Evolutionary conservation across 1,140 invertebrate species (phyloP), one percentile per base, ranked within the genome.

Genomic region (Sarcophaga peregrina): DNA sequence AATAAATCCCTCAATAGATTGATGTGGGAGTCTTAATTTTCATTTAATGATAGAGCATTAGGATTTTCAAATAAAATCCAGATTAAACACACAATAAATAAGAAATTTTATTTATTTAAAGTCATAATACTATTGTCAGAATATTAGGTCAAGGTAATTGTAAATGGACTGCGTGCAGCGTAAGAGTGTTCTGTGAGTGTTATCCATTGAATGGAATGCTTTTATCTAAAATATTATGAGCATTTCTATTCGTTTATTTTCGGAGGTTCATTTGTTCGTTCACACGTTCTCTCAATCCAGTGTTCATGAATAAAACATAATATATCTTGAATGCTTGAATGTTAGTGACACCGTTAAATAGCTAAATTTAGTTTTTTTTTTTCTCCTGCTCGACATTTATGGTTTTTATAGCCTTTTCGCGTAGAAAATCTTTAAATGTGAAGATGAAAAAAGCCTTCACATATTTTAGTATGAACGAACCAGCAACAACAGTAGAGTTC

Each of bases 261-360:
- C 8, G 17, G 8, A 25, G 25, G 25, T 62, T 62, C 74, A 76
- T 74, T 74, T 45, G 46, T 74, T 74, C 73, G 73, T 74, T 45
- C 73, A 10, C 46, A 37, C 8, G 73, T 74, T 68, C 62, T 8
- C 20, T 68, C 17, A 68, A 20, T 68, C 62, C 8, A 68, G 62
- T 76, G 48, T 76, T 47, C 46, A 76, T 76, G 74, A 76, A 76
- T 76, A 76, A 76, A 76, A 76, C 74, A 76, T 76, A 76, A 47
- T 76, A 48, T 48, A 17, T 76, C 74, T 76, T 76, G 7, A 17
- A 76, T 48, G 46, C n/a, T 76, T 47, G 46, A 76, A 48, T 76
- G 74, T 76, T 48, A 76, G 74, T 76, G 74, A 76, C 45, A 47
- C 73, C 73, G 62, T 68, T 68, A 68, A 68, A 68, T 68, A 68